Evolutionary conservation across 2,888 invertebrate genomes (phyloP).

Genomic region (Volucella zonaria): DNA sequence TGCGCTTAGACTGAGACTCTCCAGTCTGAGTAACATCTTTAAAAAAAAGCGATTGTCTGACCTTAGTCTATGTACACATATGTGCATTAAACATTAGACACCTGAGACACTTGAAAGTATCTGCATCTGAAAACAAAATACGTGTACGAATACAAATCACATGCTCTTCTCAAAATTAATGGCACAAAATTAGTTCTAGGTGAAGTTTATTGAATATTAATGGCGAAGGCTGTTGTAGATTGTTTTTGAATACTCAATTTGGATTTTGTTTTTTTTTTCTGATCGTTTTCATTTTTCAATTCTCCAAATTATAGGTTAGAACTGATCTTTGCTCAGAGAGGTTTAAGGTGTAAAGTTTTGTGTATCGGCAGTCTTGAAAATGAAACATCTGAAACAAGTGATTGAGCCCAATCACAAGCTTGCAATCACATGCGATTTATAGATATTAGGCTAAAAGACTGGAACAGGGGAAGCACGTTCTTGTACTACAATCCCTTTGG

Average conservation of each 20-base stretch:
- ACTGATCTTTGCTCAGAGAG: no score
- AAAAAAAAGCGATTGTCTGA: constrained; percentile 70
- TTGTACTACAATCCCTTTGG: no score
- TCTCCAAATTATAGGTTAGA: no score
- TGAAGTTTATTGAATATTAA: constrained; percentile 54
- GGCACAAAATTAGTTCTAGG: constrained; percentile 57
- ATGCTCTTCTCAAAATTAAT: constrained; percentile 49
- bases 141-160: not conserved
- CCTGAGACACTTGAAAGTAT: constrained; percentile 51
- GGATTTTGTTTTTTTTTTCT: not conserved
- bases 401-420: no score
- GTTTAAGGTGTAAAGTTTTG: no score
- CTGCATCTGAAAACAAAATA: constrained; percentile 39
- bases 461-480: no score
- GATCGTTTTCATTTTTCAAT: not conserved
- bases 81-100: not conserved
- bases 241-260: constrained; percentile 20
- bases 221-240: constrained; percentile 39
- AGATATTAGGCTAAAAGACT: no score
- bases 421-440: no score
- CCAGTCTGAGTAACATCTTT: constrained; percentile 38
- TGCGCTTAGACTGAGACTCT: not conserved
- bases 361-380: no score
- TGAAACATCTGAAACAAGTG: no score
- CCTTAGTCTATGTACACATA: constrained; percentile 41